A percentile compares a stretch with the other conserved stretches of the same genome.
phyloP scores from a whole-genome alignment of 2,888 invertebrate species.

The Fabriciana adippe region DNA sequence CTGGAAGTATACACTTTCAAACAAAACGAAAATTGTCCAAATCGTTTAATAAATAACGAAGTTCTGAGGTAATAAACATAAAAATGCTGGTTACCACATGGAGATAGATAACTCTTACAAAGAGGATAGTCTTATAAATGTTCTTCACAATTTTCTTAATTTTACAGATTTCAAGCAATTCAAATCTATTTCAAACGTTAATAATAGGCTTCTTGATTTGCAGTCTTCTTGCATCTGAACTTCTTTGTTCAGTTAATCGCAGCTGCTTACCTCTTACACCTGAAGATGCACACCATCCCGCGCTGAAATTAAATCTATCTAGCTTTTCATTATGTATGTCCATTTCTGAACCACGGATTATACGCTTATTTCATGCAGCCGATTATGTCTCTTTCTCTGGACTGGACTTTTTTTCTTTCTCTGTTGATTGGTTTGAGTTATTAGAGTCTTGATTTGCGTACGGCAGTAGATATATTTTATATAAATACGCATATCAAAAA shows the following conservation, averaged over 20 bases:
- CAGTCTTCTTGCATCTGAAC: too few relatives aligned
- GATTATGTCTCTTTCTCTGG: constrained; percentile 6
- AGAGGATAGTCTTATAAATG: too few relatives aligned
- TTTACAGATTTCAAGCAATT: too few relatives aligned
- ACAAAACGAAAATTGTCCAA: too few relatives aligned
- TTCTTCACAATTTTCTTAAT: too few relatives aligned
- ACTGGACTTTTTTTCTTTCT: too few relatives aligned
- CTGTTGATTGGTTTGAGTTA: not conserved
- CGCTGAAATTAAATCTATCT: not conserved
- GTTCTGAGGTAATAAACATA: too few relatives aligned
- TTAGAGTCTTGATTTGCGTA: not conserved
- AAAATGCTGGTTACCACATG: too few relatives aligned
- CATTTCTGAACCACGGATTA: not conserved
- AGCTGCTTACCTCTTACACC: not conserved
- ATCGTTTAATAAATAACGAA: too few relatives aligned
- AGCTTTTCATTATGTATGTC: not conserved
- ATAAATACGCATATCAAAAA: not conserved
- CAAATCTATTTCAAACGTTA: too few relatives aligned
- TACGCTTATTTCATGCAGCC: not conserved
- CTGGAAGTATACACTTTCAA: too few relatives aligned
- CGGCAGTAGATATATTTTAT: constrained; percentile 9
- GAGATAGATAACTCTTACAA: too few relatives aligned
- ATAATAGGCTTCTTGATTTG: not conserved
- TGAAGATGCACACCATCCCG: not conserved
- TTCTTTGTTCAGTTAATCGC: not conserved